Conservation (phyloP, 2,113 vertebrate genomes). For the Noturus placidus region DNA sequence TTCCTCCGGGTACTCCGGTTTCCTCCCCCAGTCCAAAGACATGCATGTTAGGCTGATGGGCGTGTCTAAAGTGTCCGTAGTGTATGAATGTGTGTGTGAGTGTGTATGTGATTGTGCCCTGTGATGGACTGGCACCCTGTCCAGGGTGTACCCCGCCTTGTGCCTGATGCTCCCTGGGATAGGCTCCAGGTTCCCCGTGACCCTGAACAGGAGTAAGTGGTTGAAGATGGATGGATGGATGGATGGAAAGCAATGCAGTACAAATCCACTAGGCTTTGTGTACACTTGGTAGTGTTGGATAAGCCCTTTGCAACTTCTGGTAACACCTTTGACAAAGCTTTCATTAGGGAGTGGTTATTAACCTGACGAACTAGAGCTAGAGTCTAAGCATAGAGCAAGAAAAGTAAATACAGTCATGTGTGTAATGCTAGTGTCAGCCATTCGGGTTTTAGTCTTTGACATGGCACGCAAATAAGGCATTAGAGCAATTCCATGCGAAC, state of each 20-base stretch:
- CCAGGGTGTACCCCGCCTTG: no score
- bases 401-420: not conserved
- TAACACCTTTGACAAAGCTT: slow-evolving; percentile 50
- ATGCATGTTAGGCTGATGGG: no score
- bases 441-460: not conserved
- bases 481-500: not conserved
- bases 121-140: no score
- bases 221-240: no score
- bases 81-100: no score
- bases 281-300: slow-evolving; percentile 21
- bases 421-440: not conserved
- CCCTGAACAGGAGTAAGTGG: no score
- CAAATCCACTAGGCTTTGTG: not conserved
- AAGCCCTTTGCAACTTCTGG: not conserved
- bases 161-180: no score
- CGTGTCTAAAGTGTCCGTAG: no score
- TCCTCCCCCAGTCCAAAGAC: no score
- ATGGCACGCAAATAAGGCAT: not conserved
- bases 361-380: not conserved
- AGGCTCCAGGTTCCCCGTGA: no score
- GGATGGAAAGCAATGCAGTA: not conserved
- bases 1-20: no score
- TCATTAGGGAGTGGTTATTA: not conserved
- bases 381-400: not conserved
- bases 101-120: no score